Evolutionary conservation across 2,797 vertebrate genomes (phyloP).

Genomic region (Acropternis orthonyx): DNA sequence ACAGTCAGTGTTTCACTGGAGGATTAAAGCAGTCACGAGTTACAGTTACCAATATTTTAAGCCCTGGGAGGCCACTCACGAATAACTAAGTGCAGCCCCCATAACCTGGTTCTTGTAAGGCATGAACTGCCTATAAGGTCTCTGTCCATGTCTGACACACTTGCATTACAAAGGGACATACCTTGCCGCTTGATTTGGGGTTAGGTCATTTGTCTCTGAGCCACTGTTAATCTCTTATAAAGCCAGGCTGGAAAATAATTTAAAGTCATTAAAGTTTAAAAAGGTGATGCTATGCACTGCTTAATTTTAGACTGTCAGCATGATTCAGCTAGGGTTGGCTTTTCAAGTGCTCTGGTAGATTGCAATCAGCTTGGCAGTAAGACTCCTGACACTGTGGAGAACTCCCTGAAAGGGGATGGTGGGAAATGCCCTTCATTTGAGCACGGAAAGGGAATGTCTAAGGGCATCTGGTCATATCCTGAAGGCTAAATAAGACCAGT

Average conservation of each 20-base stretch:
- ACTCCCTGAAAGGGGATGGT: neutral
- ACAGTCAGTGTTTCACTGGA: neutral
- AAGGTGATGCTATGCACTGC: neutral
- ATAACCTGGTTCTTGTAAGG: neutral
- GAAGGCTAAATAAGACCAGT: neutral
- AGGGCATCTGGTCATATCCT: neutral
- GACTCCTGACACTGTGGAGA: neutral
- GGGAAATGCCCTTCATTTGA: neutral
- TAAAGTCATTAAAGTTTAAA: neutral
- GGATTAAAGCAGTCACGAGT: neutral
- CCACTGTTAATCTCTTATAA: constrained; percentile 6
- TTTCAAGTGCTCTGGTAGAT: neutral
- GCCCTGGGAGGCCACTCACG: neutral
- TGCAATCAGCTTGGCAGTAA: neutral
- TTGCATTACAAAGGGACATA: constrained; percentile 2
- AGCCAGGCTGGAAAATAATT: constrained; percentile 23
- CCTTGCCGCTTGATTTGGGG: neutral
- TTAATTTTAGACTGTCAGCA: constrained; percentile 27
- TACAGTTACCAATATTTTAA: neutral
- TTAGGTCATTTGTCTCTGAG: constrained; percentile 39
- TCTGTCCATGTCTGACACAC: neutral
- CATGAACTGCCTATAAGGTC: neutral
- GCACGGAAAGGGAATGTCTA: neutral
- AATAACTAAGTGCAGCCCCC: neutral
- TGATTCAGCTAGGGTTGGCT: constrained; percentile 29